A percentile compares a stretch with the other conserved stretches of the same genome.
These are phyloP conservation scores for Torymus texanus DNA, from an alignment of 2,888 invertebrate species.

Conservation along the genomic window DNA sequence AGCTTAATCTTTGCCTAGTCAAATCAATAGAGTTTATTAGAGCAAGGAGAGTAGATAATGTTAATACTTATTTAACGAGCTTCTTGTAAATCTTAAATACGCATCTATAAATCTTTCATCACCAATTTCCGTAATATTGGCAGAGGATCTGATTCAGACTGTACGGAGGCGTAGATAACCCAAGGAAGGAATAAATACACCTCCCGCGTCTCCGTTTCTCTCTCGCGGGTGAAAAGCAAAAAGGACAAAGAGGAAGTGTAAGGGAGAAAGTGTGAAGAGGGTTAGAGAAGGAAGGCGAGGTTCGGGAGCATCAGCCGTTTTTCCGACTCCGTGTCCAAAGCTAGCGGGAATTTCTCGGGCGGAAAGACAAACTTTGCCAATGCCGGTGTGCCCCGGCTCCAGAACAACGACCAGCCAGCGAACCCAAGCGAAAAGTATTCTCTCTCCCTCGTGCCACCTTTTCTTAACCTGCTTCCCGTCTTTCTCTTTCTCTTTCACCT, in stretches of 20 bases:
- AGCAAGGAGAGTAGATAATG: too few relatives aligned
- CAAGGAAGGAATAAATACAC: constrained; percentile 2
- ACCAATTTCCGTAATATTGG: neutral
- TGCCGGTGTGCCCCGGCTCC: constrained; percentile 8
- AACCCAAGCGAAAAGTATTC: constrained; percentile 32
- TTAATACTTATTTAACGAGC: too few relatives aligned
- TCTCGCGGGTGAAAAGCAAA: constrained; percentile 1
- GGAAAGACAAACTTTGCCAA: constrained; percentile 57
- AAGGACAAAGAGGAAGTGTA: constrained; percentile 3
- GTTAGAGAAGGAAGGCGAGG: neutral
- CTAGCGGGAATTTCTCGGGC: constrained; percentile 50
- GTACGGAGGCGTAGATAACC: neutral
- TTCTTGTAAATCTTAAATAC: too few relatives aligned
- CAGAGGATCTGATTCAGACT: neutral
- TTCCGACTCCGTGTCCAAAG: constrained; percentile 48
- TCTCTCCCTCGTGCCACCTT: neutral
- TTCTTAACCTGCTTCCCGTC: neutral
- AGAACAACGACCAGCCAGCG: constrained; percentile 32
- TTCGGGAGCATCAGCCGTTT: constrained; percentile 32
- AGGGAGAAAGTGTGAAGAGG: constrained; percentile 32
- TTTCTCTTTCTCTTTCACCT: neutral
- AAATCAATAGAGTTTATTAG: too few relatives aligned
- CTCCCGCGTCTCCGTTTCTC: too few relatives aligned
- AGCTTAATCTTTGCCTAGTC: too few relatives aligned
- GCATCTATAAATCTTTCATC: too few relatives aligned